These are phyloP conservation scores for Apostichopus californicus DNA, from an alignment of 35 echinoderm and acorn worm species.

Conservation along the genomic window DNA sequence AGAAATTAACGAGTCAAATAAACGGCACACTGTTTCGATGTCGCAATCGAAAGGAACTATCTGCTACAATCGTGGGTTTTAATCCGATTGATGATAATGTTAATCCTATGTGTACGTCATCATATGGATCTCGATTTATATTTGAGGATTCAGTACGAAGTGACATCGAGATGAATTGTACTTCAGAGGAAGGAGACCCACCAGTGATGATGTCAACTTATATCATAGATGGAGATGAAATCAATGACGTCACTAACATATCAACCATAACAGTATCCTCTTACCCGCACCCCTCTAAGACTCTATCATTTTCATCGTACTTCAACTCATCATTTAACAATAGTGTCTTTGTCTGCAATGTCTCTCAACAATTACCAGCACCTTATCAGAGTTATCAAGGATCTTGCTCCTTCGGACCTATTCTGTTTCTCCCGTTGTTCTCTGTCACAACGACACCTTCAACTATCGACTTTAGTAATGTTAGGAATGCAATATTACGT, in stretches of 20 bases:
- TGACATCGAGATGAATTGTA: not conserved
- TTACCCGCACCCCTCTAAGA: not conserved
- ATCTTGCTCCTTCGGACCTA: not conserved
- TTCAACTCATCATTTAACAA: not conserved
- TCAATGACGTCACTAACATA: not conserved
- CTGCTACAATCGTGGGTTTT: not conserved
- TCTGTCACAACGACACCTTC: no score
- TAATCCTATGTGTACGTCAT: not conserved
- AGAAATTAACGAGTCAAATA: not conserved
- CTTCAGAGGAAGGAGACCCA: not conserved
- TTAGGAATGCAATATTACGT: no score
- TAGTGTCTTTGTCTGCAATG: slow-evolving; percentile 13
- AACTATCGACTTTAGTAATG: no score
- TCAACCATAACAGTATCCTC: not conserved
- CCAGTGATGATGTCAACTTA: not conserved
- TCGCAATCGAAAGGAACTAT: not conserved
- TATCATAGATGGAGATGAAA: not conserved
- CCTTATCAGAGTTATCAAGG: not conserved
- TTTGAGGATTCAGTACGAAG: not conserved
- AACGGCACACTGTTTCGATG: not conserved
- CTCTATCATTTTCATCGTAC: not conserved
- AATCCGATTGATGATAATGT: not conserved
- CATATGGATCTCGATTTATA: not conserved
- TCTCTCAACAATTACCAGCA: slow-evolving; percentile 10
- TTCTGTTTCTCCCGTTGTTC: no score